A percentile compares a stretch with the other conserved stretches of the same genome.
Conservation (phyloP, 2,888 invertebrate species). For the Lasioglossum oenotherae region DNA sequence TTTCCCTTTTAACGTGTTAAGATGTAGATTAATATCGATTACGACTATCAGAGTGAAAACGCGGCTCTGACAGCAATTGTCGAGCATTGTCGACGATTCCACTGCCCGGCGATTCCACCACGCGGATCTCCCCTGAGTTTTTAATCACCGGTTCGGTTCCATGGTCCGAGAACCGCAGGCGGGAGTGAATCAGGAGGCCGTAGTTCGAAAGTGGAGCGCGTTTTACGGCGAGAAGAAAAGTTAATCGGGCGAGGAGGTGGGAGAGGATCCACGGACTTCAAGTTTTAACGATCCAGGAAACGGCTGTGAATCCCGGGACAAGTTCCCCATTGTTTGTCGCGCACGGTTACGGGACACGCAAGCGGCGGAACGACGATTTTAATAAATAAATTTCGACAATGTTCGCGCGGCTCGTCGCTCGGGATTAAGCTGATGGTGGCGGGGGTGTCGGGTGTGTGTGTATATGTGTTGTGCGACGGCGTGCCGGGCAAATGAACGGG, state of each 20-base stretch:
- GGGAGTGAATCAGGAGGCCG: background rate
- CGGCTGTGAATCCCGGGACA: constrained; percentile 44
- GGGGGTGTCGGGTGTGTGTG: constrained; percentile 6
- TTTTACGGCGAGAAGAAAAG: constrained; percentile 22
- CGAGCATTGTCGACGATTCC: background rate
- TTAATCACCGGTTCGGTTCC: background rate
- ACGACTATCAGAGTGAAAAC: background rate
- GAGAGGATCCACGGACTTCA: constrained; percentile 66
- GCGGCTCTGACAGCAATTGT: background rate
- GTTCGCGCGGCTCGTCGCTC: background rate
- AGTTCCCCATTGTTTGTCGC: background rate
- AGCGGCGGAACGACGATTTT: constrained; percentile 25
- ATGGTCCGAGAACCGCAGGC: background rate
- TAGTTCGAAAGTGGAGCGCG: constrained; percentile 25
- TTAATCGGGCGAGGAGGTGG: constrained; percentile 33
- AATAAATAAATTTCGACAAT: constrained; percentile 28
- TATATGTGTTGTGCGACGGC: background rate
- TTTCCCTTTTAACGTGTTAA: too few relatives aligned
- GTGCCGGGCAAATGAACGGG: constrained; percentile 18
- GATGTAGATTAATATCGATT: background rate
- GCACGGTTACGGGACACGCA: background rate
- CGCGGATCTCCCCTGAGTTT: background rate
- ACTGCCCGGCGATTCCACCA: too few relatives aligned
- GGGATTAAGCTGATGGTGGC: background rate
- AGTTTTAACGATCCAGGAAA: constrained; percentile 65